Base-by-base conservation (phyloP, 2,113 vertebrate species). In the Triplophysa rosa region DNA sequence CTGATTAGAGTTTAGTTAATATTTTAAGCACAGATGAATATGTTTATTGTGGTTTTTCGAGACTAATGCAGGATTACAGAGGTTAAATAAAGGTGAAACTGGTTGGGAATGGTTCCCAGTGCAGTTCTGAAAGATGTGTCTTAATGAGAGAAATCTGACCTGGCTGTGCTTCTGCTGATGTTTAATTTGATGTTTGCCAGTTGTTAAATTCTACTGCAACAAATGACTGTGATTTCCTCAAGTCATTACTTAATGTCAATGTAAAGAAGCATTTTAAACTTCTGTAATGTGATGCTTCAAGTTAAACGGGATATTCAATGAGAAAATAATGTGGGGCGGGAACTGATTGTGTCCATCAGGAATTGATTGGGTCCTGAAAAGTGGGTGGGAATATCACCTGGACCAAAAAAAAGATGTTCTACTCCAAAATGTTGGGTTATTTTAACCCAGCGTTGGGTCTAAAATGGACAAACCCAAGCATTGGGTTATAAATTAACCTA, bases 1-100 rank as follows among this genome's bases (percentile, higher is more conserved):
- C 82, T 87, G 87, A 89, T 93, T 88, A 89, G 81, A 84, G 81
- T 80, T 70, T 86, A 80, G 82, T 89, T 83, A 88, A 85, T 88
- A 86, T 86, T 81, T 84, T 67, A 87, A 83, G 70, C 65, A 79
- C 62, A 81, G 82, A 83, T 49, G 62, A 75, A 80, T 79, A 83
- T 78, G 65, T 86, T 17, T 86, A 83, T 77, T 81, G 83, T 87
- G 83, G 76, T 88, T 83, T 83, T 79, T 24, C 16, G 23, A 14
- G 11, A 52, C 8, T 42, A 79, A 82, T 84, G 71, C 59, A 52
- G 79, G 78, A 87, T 74, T 77, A 80, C 76, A 80, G 84, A 78
- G 74, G 37, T 63, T 83, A 84, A 83, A 81, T 83, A 76, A 78
- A 45, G 79, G 67, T 71, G 10, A 77, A 33, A 65, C 62, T 62